phyloP scores from a whole-genome alignment of 2,113 vertebrate genomes.

The Cranoglanis bouderius region DNA sequence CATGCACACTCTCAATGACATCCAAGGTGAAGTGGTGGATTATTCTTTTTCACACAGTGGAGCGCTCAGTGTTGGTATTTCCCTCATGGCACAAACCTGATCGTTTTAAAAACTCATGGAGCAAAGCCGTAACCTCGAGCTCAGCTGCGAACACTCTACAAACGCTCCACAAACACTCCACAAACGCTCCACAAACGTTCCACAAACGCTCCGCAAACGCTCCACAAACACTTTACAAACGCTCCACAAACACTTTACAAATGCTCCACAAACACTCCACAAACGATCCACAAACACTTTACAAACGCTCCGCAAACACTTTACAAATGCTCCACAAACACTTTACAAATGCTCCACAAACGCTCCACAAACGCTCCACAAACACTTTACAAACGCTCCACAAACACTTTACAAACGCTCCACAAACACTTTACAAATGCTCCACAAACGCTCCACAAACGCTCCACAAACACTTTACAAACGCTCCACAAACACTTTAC shows the following conservation, averaged over 20 bases:
- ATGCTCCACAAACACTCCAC: not conserved
- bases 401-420: not conserved
- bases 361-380: not conserved
- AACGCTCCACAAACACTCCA: not conserved
- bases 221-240: not conserved
- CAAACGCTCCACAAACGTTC: not conserved
- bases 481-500: no score
- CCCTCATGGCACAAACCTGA: not conserved
- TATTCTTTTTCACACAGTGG: not conserved
- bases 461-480: not conserved
- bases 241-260: not conserved
- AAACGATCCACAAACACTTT: not conserved
- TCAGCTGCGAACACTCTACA: not conserved
- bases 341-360: not conserved
- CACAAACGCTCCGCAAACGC: not conserved
- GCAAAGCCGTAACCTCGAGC: not conserved
- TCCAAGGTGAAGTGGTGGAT: conserved; percentile 20
- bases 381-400: not conserved
- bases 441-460: not conserved
- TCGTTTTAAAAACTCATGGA: not conserved
- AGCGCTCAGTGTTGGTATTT: not conserved
- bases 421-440: not conserved
- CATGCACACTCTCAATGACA: not conserved
- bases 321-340: not conserved
- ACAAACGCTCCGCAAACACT: not conserved